These are phyloP conservation scores for Zygaena filipendulae DNA, from an alignment of 2,888 invertebrate species.

Conservation along the genomic window DNA sequence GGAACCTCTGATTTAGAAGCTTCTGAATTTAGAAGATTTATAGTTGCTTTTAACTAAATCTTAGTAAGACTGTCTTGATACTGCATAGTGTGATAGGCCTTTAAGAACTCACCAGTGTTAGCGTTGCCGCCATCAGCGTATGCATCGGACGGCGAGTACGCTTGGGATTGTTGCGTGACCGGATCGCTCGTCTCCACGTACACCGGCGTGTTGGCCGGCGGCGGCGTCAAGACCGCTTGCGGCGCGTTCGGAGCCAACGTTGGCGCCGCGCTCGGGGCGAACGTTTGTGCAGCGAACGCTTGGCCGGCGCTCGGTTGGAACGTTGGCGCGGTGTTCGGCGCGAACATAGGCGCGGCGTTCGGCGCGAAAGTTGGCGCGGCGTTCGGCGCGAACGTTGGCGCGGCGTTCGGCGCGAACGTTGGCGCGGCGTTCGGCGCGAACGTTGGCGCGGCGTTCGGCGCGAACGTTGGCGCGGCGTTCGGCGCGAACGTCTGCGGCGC, in stretches of 20 bases:
- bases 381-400: constrained; percentile 3
- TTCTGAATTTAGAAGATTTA: too few relatives aligned
- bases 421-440: constrained; percentile 18
- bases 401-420: too few relatives aligned
- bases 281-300: too few relatives aligned
- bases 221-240: background rate
- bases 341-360: too few relatives aligned
- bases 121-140: constrained; percentile 20
- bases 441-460: constrained; percentile 12
- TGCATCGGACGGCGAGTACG: constrained; percentile 38
- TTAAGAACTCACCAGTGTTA: too few relatives aligned
- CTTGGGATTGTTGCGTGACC: constrained; percentile 12
- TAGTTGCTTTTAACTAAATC: too few relatives aligned
- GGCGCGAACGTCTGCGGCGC: background rate
- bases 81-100: too few relatives aligned
- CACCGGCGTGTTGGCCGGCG: constrained; percentile 12
- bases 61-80: too few relatives aligned
- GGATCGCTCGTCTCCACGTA: constrained; percentile 18
- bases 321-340: constrained; percentile 12
- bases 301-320: constrained; percentile 18
- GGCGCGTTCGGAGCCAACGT: constrained; percentile 1
- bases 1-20: too few relatives aligned
- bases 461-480: too few relatives aligned
- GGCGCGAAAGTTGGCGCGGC: background rate
- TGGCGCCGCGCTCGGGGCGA: too few relatives aligned